Evolutionary conservation across 2,113 vertebrate species (phyloP).

Genomic region (Paracanthobrama guichenoti): DNA sequence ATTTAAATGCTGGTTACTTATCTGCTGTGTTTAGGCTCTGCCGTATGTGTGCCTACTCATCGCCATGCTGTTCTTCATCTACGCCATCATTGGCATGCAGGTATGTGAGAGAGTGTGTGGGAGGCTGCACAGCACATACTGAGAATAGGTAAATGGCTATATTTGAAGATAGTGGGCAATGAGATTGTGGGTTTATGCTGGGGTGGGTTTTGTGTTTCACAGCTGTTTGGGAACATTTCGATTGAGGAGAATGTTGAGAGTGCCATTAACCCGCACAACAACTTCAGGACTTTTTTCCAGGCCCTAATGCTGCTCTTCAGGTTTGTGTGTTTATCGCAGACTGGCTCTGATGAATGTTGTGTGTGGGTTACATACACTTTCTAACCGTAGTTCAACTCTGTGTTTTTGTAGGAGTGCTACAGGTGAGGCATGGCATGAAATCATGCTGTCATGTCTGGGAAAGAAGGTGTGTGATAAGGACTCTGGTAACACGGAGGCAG

Average conservation of each 20-base stretch:
- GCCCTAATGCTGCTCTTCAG: constrained; percentile 98
- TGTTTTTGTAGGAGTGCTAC: constrained; percentile 87
- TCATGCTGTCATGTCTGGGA: constrained; percentile 94
- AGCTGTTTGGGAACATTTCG: constrained; percentile 97
- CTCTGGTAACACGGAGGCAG: constrained; percentile 78
- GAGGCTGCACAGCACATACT: not conserved
- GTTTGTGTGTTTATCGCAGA: constrained; percentile 66
- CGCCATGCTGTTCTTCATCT: constrained; percentile 85
- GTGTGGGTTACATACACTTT: not conserved
- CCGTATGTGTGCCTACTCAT: constrained; percentile 83
- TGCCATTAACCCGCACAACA: constrained; percentile 96
- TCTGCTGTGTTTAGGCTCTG: constrained; percentile 70
- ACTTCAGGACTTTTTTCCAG: constrained; percentile 96
- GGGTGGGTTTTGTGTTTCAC: constrained; percentile 52
- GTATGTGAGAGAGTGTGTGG: constrained; percentile 48
- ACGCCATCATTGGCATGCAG: constrained; percentile 84
- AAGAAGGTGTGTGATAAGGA: constrained; percentile 81
- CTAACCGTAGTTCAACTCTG: not conserved
- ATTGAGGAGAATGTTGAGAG: constrained; percentile 84
- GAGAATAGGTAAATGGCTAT: constrained; percentile 3
- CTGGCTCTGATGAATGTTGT: not conserved
- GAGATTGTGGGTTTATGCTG: constrained; percentile 23
- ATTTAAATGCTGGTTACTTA: not conserved
- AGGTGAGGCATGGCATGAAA: constrained; percentile 97
- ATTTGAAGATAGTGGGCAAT: constrained; percentile 5